Percentiles rank a stretch among this genome's conserved stretches.
These are phyloP conservation scores for Taeniopygia guttata DNA, from an alignment of 2,797 vertebrate species.

Conservation along the genomic window DNA sequence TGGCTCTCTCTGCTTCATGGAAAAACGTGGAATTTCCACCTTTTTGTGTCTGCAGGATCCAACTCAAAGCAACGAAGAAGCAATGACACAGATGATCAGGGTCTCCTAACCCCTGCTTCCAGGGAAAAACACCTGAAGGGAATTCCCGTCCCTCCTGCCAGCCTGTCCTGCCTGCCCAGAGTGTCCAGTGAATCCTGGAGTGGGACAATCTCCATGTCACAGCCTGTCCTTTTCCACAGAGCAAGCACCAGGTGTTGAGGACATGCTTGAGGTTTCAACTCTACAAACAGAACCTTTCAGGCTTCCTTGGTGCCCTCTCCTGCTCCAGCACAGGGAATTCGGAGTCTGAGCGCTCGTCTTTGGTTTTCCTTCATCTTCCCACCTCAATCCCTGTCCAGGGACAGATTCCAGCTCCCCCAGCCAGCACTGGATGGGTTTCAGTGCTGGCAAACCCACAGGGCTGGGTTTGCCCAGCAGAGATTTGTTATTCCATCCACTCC, in stretches of 20 bases:
- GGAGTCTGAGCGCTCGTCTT: slow-evolving; percentile 6
- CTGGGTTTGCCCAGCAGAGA: slow-evolving; percentile 28
- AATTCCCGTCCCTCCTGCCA: slow-evolving; percentile 34
- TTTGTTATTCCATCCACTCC: neutral
- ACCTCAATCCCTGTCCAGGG: slow-evolving; percentile 48
- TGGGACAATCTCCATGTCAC: slow-evolving; percentile 46
- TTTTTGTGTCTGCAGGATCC: slow-evolving; percentile 79
- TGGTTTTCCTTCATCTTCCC: neutral
- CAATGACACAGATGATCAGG: slow-evolving; percentile 93
- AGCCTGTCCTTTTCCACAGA: slow-evolving; percentile 69
- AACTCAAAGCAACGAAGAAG: slow-evolving; percentile 85
- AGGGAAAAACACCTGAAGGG: slow-evolving; percentile 6
- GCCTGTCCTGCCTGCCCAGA: slow-evolving; percentile 51
- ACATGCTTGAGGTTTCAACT: slow-evolving; percentile 57
- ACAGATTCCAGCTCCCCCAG: neutral
- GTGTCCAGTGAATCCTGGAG: slow-evolving; percentile 40
- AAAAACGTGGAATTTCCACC: neutral
- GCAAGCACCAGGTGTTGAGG: slow-evolving; percentile 54
- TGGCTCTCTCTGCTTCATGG: neutral
- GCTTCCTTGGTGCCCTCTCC: neutral
- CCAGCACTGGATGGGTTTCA: neutral
- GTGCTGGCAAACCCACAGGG: neutral
- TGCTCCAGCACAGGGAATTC: neutral
- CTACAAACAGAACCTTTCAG: neutral
- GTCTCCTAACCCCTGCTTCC: slow-evolving; percentile 82